Evolutionary conservation across 2,797 vertebrate species (phyloP), one percentile per base, ranked within the genome.

Genomic region (Tinamus major): DNA sequence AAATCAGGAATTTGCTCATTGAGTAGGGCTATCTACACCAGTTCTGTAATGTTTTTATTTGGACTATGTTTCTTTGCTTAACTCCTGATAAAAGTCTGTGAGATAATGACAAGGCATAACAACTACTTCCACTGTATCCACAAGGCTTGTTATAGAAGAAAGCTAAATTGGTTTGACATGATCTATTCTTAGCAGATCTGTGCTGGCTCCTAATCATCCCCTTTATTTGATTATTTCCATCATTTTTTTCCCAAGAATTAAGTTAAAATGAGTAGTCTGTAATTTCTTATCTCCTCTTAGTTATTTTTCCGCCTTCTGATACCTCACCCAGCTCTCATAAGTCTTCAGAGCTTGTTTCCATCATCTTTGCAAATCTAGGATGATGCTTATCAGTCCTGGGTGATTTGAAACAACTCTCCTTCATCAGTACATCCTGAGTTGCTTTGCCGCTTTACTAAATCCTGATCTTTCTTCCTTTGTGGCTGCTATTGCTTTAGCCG

Each of bases 71-170:
- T 84, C 91, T 86, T 94, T 92, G 78, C 83, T 77, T 93, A 75
- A 64, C 41, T 93, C 90, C 86, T 70, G 90, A 94, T 91, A 95
- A 96, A 96, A 94, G 93, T 85, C 64, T 85, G 51, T 74, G 75
- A 94, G 93, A 95, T 91, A 88, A 95, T 91, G 95, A 94, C 91
- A 95, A 95, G 91, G 86, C 87, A 90, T 96, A 93, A 95, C 94
- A 95, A 92, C 85, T 91, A 86, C 68, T 92, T 94, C 90, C 87
- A 37, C 83, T 94, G 56, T 86, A 96, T 77, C 91, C 86, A 91
- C 41, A 39, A 91, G 78, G 78, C 85, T 91, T 70, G 39, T 90
- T 94, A 90, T 3, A 95, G 95, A 95, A 96, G 83, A 92, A 94
- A 96, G 93, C 90, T 91, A 86, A 93, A 96, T 95, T 95, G 93